Evolutionary conservation across 1,140 invertebrate genomes (phyloP), one percentile per base, ranked within the genome.

Genomic region (Bathynomus jamesi): DNA sequence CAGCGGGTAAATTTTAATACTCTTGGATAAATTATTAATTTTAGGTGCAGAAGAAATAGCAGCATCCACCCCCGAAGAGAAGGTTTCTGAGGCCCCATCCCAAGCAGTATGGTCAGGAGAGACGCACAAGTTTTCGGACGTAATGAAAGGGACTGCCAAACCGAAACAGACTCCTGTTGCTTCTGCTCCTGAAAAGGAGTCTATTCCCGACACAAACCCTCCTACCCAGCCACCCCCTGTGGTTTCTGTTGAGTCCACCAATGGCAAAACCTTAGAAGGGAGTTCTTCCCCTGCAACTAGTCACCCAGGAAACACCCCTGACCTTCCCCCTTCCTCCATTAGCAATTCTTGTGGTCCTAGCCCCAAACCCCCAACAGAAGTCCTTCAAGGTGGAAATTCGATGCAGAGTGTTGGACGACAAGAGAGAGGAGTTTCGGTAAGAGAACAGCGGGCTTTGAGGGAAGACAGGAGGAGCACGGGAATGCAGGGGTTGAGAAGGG

Each of bases 121-220:
- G 28, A 71, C 68, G 11, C 69, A 85, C 80, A 85, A 90, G 79
- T 82, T 92, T 76, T 88, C 91, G 3, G 91, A 93, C 81, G 90
- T 93, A 31, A 91, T 93, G 25, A 91, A 91, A 80, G 89, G 89
- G 71, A 89, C 87, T 31, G 87, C 86, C 25, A 89, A 88, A 75
- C 81, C 80, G 5, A 28, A 69, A 21, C 68, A 68, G 28, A 61
- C 72, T 25, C 67, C 72, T 21, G 60, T 67, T 30, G 53, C 71
- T 4, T 72, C 71, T 46, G 30, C 29, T 13, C 17, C 46, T 13
- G 71, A 72, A 28, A 72, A 72, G 53, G 71, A 67, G 4, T 32
- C 67, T 13, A 40, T 65, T 25, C 28, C 25, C 8, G 70, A 71
- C 31, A 46, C 11, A 66, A 40, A 3, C 64, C 70, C 27, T 27